Evolutionary conservation across 2,797 vertebrate genomes (phyloP).

Genomic region (Sebastes variabilis): DNA sequence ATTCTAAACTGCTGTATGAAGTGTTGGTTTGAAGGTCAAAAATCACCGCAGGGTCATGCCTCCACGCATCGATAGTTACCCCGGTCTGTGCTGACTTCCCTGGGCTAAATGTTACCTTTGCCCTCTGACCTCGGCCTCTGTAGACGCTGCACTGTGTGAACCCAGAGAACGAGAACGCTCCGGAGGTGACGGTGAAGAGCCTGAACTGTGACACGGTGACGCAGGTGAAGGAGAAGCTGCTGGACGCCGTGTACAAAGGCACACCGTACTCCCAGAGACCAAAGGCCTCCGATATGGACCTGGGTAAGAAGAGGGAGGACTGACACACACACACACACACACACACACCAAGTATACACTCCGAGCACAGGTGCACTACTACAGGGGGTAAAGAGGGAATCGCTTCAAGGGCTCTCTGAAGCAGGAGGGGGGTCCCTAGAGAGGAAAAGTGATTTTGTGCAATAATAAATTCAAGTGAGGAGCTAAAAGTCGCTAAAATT

Average conservation of each 20-base stretch:
- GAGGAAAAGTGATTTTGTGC: constrained; percentile 13
- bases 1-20: constrained; percentile 4
- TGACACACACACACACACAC: background rate
- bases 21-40: constrained; percentile 21
- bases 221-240: constrained; percentile 97
- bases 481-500: constrained; percentile 20
- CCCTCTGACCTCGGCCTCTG: constrained; percentile 12
- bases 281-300: constrained; percentile 97
- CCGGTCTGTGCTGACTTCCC: constrained; percentile 8
- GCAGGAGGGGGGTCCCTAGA: constrained; percentile 20
- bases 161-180: constrained; percentile 94
- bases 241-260: constrained; percentile 97
- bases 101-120: constrained; percentile 5
- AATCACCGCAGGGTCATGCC: background rate
- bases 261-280: constrained; percentile 97
- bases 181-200: constrained; percentile 95
- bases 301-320: constrained; percentile 84
- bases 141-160: constrained; percentile 99
- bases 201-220: constrained; percentile 98
- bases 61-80: constrained; percentile 6
- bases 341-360: background rate
- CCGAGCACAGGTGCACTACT: constrained; percentile 28
- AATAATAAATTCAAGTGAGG: constrained; percentile 15
- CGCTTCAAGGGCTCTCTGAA: constrained; percentile 35
- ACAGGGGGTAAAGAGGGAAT: constrained; percentile 24